phyloP scores from a whole-genome alignment of 2,888 invertebrate genomes.

The Meandrusa payeni region DNA sequence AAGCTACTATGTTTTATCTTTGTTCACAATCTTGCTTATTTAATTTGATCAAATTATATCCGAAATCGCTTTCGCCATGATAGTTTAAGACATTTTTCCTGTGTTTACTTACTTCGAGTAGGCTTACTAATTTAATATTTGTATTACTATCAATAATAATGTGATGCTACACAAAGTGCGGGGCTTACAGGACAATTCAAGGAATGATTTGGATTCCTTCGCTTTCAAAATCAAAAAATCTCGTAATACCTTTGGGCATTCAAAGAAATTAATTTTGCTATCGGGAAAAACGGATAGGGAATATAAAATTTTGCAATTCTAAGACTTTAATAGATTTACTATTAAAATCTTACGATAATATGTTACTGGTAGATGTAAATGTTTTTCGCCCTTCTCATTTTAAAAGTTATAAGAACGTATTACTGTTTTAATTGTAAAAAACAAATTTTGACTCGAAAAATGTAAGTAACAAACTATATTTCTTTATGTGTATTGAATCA shows the following conservation, averaged over 20 bases:
- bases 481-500: slow-evolving; percentile 38
- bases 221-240: too few relatives aligned
- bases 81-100: neutral
- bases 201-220: neutral
- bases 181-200: neutral
- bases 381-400: neutral
- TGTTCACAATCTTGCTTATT: slow-evolving; percentile 21
- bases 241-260: too few relatives aligned
- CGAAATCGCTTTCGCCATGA: slow-evolving; percentile 1
- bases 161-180: slow-evolving; percentile 6
- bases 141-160: neutral
- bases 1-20: slow-evolving; percentile 2
- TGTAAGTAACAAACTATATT: slow-evolving; percentile 26
- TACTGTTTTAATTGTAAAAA: too few relatives aligned
- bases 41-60: slow-evolving; percentile 13
- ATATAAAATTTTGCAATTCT: too few relatives aligned
- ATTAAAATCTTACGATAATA: slow-evolving; percentile 27
- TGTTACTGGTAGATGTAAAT: slow-evolving; percentile 24
- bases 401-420: neutral
- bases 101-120: too few relatives aligned
- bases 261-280: too few relatives aligned
- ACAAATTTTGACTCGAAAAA: neutral
- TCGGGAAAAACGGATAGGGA: too few relatives aligned
- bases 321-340: too few relatives aligned
- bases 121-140: neutral